Conservation (phyloP, 2,113 vertebrate species). For the Amphiprion ocellaris region DNA sequence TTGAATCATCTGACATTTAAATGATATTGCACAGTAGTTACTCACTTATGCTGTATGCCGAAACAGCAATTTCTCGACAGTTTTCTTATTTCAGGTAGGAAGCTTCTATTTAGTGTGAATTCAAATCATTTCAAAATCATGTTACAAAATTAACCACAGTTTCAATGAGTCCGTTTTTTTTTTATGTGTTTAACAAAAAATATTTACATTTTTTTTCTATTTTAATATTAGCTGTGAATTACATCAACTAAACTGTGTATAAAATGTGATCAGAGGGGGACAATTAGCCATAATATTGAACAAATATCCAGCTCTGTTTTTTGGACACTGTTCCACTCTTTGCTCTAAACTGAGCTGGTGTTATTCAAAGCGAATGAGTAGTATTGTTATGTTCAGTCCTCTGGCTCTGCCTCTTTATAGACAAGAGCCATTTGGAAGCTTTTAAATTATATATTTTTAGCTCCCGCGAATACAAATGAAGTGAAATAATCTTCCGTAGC, state of each 20-base stretch:
- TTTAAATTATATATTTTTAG: slow-evolving; percentile 77
- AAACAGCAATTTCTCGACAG: too few species aligned
- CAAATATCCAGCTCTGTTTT: background rate
- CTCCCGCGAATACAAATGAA: slow-evolving; percentile 66
- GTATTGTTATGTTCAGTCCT: slow-evolving; percentile 28
- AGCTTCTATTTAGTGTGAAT: too few species aligned
- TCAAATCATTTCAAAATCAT: too few species aligned
- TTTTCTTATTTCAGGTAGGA: too few species aligned
- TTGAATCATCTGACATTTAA: too few species aligned
- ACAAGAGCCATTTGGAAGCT: slow-evolving; percentile 70
- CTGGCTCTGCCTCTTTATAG: slow-evolving; percentile 50
- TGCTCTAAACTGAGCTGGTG: slow-evolving; percentile 18
- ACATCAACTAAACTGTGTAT: background rate
- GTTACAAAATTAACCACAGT: too few species aligned
- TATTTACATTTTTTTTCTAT: too few species aligned
- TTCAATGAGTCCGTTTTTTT: too few species aligned
- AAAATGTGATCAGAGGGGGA: background rate
- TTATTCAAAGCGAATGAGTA: slow-evolving; percentile 35
- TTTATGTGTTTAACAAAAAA: background rate
- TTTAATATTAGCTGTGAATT: background rate
- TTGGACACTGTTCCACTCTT: slow-evolving; percentile 5
- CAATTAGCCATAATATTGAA: slow-evolving; percentile 5
- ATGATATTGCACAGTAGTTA: too few species aligned
- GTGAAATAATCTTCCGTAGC: slow-evolving; percentile 60
- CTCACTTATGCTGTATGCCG: too few species aligned